These are phyloP conservation scores for Cephus sareptanus DNA, from an alignment of 2,888 invertebrate genomes.

Conservation along the genomic window DNA sequence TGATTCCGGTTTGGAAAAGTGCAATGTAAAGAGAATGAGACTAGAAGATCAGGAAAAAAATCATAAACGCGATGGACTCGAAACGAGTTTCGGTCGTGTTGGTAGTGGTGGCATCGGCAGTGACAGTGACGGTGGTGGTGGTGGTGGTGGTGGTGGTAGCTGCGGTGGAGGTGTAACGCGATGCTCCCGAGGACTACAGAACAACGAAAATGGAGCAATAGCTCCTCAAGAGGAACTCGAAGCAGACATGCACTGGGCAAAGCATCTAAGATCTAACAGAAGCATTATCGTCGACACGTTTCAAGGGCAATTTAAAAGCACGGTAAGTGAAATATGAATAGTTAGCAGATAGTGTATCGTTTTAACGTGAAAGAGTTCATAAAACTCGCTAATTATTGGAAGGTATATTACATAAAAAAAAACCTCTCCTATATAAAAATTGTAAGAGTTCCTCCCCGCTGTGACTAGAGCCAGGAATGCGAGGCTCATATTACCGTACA, in stretches of 20 bases:
- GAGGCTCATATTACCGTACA: not conserved
- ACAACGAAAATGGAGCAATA: conserved; percentile 54
- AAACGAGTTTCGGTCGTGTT: conserved; percentile 25
- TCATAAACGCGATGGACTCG: conserved; percentile 50
- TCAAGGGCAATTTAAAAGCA: conserved; percentile 75
- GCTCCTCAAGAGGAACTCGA: conserved; percentile 60
- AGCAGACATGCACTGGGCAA: conserved; percentile 71
- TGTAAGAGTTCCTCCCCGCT: not conserved
- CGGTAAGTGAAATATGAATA: conserved; percentile 63
- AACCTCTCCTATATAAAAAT: not conserved
- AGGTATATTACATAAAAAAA: no score
- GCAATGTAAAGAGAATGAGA: conserved; percentile 64
- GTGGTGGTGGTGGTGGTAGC: no score
- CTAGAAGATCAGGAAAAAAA: conserved; percentile 63
- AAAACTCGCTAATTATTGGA: no score
- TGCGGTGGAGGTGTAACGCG: conserved; percentile 26
- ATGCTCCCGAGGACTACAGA: conserved; percentile 45
- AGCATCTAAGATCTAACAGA: conserved; percentile 69
- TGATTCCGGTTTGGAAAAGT: conserved; percentile 58
- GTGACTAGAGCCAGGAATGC: not conserved
- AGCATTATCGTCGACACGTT: conserved; percentile 73
- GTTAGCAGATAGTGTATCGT: not conserved
- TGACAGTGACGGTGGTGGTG: no score
- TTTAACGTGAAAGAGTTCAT: no score
- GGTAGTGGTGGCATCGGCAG: no score